Conservation (phyloP, 1,140 invertebrate species). For the Drosophila pectinifera region DNA sequence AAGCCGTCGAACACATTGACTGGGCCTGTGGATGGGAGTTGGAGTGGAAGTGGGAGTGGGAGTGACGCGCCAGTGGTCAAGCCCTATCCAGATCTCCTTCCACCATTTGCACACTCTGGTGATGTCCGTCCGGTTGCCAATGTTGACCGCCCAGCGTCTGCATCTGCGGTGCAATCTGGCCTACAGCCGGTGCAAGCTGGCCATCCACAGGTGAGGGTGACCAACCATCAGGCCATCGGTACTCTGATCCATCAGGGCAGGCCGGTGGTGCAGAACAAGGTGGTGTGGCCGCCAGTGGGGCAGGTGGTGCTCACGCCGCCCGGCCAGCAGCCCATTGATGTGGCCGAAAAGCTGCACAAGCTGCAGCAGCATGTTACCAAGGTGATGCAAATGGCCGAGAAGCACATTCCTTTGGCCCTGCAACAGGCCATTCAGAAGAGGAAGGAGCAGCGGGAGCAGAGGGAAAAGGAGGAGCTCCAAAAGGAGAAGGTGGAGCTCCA, state of each 20-base stretch:
- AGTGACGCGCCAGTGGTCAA: slow-evolving; percentile 41
- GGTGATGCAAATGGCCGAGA: slow-evolving; percentile 71
- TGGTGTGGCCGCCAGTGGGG: slow-evolving; percentile 57
- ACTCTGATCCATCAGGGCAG: slow-evolving; percentile 45
- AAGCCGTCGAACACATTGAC: slow-evolving; percentile 43
- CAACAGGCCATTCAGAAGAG: slow-evolving; percentile 61
- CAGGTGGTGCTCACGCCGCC: slow-evolving; percentile 51
- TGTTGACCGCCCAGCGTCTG: slow-evolving; percentile 47
- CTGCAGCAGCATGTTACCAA: slow-evolving; percentile 66
- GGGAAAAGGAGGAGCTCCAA: slow-evolving; percentile 28
- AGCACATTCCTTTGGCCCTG: slow-evolving; percentile 63
- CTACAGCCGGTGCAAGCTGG: slow-evolving; percentile 51
- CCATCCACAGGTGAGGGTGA: slow-evolving; percentile 57
- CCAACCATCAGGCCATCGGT: slow-evolving; percentile 68
- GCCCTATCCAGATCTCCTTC: slow-evolving; percentile 68
- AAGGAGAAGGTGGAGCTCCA: neutral
- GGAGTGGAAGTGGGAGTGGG: slow-evolving; percentile 14
- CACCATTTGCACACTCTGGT: slow-evolving; percentile 58
- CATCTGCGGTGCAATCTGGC: slow-evolving; percentile 55
- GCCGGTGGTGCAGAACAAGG: slow-evolving; percentile 59
- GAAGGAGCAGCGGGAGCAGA: slow-evolving; percentile 41
- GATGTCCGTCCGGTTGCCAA: slow-evolving; percentile 36
- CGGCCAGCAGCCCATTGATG: slow-evolving; percentile 42
- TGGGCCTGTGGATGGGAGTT: slow-evolving; percentile 53
- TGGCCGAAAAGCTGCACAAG: slow-evolving; percentile 63